Evolutionary conservation across 2,888 invertebrate genomes (phyloP), one percentile per base, ranked within the genome.

Genomic region (Tholera decimalis): DNA sequence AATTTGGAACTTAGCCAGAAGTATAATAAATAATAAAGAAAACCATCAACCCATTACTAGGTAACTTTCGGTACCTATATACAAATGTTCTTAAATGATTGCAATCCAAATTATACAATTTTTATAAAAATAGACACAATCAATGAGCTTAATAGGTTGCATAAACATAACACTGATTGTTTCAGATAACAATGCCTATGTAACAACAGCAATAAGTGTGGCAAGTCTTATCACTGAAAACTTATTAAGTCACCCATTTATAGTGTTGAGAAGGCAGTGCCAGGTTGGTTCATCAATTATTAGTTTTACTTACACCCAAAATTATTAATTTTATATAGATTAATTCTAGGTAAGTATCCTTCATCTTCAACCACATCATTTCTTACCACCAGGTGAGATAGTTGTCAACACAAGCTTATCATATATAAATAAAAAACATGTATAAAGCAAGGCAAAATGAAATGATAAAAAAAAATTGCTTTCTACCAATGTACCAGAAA

Each of bases 161-260:
- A 44, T 18, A 41, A 26, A 56, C 30, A 33, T 41, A 28, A 20
- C 13, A 18, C 8, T 57, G 7, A 47, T 70, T 66, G 49, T 92
- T 92, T 62, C 89, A 95, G 95, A 94, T 69, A 90, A 79, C 73
- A 94, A 96, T 83, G 96, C 96, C 58, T 98, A 98, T 89, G 96
- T 98, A n/a, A 97, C 97, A 9, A 96, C 97, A 77, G 98, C 98
- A 73, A 98, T 98, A 70, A 97, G 98, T 82, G 96, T 98, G 83
- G 97, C 97, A 62, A 98, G 98, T 91, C 96, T 99, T 64, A 97
- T 99, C 53, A 98, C 98, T 55, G 98, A 98, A 93, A 98, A 98
- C 93, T 94, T 99, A 54, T 94, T 99, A 59, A 98, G 98, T 85
- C 99, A 99, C 96, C 99, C 99, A 15, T 99, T 99, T 89, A 97